Percentiles rank a stretch among this genome's conserved stretches.
phyloP scores from a whole-genome alignment of 2,888 invertebrate species.

The Biston betularia region DNA sequence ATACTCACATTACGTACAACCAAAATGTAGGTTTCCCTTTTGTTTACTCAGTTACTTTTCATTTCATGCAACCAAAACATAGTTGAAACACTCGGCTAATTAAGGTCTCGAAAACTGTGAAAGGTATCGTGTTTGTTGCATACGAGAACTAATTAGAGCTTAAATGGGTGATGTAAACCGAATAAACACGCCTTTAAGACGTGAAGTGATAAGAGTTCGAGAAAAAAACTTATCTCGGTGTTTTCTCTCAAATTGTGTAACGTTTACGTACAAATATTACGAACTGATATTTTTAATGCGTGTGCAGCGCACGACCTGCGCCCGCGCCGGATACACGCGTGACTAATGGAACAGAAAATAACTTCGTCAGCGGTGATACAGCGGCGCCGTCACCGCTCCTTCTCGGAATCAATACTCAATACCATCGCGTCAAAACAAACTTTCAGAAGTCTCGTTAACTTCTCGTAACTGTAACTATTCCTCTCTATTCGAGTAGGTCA shows the following conservation, averaged over 20 bases:
- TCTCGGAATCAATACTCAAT: slow-evolving; percentile 76
- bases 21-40: slow-evolving; percentile 17
- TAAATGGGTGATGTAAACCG: slow-evolving; percentile 23
- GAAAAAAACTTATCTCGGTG: slow-evolving; percentile 23
- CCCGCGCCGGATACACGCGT: slow-evolving; percentile 82
- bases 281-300: slow-evolving; percentile 44
- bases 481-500: slow-evolving; percentile 22
- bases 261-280: slow-evolving; percentile 34
- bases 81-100: slow-evolving; percentile 14
- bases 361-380: slow-evolving; percentile 84
- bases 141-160: slow-evolving; percentile 28
- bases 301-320: slow-evolving; percentile 62
- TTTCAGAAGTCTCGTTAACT: slow-evolving; percentile 17
- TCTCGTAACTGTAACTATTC: slow-evolving; percentile 4
- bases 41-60: slow-evolving; percentile 15
- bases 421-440: slow-evolving; percentile 32
- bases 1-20: slow-evolving; percentile 47
- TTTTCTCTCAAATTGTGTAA: slow-evolving; percentile 33
- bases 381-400: slow-evolving; percentile 75
- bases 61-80: slow-evolving; percentile 8
- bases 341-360: slow-evolving; percentile 85
- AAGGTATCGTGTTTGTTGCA: slow-evolving; percentile 21
- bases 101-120: slow-evolving; percentile 1
- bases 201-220: slow-evolving; percentile 36
- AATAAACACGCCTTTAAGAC: slow-evolving; percentile 39